These are phyloP conservation scores for Homarus americanus DNA, from an alignment of 1,140 invertebrate genomes.

Conservation along the genomic window DNA sequence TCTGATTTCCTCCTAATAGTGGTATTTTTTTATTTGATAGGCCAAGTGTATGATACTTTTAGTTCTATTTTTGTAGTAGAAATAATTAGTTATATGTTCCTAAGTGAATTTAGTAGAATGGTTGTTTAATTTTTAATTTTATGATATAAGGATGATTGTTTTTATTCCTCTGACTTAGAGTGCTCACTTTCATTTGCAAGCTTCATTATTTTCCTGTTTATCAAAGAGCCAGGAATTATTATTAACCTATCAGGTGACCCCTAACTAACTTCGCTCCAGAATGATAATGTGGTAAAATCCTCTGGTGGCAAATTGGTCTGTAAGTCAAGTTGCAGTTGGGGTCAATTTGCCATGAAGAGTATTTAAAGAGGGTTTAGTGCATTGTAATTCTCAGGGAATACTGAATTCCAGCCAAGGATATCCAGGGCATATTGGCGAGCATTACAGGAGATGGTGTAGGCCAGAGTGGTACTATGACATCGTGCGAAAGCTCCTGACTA, in stretches of 20 bases:
- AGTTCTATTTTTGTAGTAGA: conserved; percentile 69
- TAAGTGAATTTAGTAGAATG: conserved; percentile 65
- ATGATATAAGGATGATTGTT: conserved; percentile 72
- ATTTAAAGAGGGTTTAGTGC: background rate
- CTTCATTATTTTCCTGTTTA: conserved; percentile 15
- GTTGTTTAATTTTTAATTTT: conserved; percentile 57
- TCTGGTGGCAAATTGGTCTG: conserved; percentile 11
- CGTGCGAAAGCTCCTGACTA: conserved; percentile 18
- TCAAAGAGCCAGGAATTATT: background rate
- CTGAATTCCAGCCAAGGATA: conserved; percentile 12
- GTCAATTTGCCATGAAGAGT: background rate
- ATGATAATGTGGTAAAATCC: conserved; percentile 1
- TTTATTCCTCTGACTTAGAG: conserved; percentile 48
- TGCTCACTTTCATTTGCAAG: conserved; percentile 30
- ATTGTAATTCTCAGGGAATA: conserved; percentile 19
- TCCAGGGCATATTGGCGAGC: background rate
- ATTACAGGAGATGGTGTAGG: conserved; percentile 18
- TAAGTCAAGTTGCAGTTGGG: background rate
- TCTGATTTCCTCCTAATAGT: conserved; percentile 37
- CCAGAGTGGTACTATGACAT: conserved; percentile 5
- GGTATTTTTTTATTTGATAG: conserved; percentile 43
- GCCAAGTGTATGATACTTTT: conserved; percentile 60
- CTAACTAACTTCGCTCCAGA: background rate
- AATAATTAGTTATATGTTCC: conserved; percentile 65
- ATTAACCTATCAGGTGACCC: conserved; percentile 9